phyloP scores from a whole-genome alignment of 2,113 vertebrate species.

The Globicephala melas region DNA sequence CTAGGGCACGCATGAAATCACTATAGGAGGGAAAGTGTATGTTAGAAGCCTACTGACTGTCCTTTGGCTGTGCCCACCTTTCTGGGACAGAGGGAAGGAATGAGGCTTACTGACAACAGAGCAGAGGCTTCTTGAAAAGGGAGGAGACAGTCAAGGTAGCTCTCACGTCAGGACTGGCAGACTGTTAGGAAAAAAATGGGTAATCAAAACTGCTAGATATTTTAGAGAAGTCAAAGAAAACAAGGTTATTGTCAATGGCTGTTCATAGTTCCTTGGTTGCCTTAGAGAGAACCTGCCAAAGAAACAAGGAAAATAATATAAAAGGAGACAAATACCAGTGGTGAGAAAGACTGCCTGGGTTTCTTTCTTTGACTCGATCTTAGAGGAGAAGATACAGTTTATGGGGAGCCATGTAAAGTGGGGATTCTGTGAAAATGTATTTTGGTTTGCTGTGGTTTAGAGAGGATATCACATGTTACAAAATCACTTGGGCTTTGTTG shows the following conservation, averaged over 20 bases:
- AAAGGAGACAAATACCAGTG: background rate
- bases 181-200: background rate
- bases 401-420: background rate
- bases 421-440: conserved; percentile 35
- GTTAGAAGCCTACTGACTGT: background rate
- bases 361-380: conserved; percentile 27
- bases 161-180: too few relatives aligned
- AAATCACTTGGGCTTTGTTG: background rate
- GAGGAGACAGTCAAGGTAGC: background rate
- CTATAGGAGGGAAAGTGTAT: background rate
- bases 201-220: background rate
- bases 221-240: background rate
- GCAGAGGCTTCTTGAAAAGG: background rate
- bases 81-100: background rate
- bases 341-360: background rate
- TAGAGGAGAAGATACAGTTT: conserved; percentile 17
- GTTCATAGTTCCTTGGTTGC: background rate
- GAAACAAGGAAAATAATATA: background rate
- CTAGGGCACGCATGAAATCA: background rate
- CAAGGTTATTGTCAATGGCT: background rate
- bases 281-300: background rate
- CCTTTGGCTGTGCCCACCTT: background rate
- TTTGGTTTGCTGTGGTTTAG: conserved; percentile 12
- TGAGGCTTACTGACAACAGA: background rate
- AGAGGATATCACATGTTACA: background rate